Conservation (phyloP, 2,797 vertebrate species). For the Rallus crepitans region DNA sequence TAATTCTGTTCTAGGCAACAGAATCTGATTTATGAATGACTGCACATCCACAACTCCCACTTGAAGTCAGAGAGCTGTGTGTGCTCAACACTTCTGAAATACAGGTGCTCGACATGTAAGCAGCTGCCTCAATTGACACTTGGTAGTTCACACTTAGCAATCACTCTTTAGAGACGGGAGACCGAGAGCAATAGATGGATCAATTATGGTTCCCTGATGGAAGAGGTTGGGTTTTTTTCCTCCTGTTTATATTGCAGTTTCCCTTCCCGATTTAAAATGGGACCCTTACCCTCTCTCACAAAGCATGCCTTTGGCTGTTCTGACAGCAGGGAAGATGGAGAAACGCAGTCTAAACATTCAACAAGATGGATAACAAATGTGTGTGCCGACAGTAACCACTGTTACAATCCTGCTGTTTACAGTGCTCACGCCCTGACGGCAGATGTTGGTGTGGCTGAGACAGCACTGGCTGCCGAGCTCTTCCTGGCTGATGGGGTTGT, state of each 20-base stretch:
- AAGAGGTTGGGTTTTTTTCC: not conserved
- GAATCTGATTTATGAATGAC: constrained; percentile 41
- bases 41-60: constrained; percentile 9
- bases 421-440: constrained; percentile 88
- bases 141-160: not conserved
- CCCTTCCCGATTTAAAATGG: not conserved
- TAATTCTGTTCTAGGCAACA: not conserved
- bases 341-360: not conserved
- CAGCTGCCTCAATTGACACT: constrained; percentile 26
- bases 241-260: accelerated
- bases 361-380: not conserved
- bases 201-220: not conserved
- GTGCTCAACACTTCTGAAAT: not conserved
- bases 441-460: constrained; percentile 84
- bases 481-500: constrained; percentile 89
- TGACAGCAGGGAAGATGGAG: not conserved
- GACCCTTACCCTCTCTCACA: not conserved
- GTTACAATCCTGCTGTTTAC: not conserved
- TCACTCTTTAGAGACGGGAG: not conserved
- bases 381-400: not conserved
- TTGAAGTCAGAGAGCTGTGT: constrained; percentile 7
- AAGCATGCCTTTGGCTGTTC: not conserved
- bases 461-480: constrained; percentile 84
- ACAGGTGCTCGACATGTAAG: not conserved
- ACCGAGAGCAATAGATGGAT: accelerated